Evolutionary conservation across 2,797 vertebrate species (phyloP).

Genomic region (Microctenopoma stevenorrisi): DNA sequence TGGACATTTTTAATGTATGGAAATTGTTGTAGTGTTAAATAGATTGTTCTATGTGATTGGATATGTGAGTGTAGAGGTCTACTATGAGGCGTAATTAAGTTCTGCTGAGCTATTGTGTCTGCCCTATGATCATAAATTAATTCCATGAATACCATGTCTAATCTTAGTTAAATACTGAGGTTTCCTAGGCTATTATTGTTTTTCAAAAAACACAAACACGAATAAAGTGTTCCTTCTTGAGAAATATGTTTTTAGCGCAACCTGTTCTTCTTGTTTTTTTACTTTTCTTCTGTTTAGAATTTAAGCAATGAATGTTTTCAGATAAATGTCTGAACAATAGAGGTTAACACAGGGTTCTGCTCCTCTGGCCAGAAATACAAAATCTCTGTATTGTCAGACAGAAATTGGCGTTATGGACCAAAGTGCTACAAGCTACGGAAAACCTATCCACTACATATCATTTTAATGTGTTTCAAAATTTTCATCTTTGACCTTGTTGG

Average conservation of each 20-base stretch:
- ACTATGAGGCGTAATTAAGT: neutral
- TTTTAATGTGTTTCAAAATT: no score
- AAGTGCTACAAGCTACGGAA: no score
- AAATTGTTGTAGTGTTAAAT: no score
- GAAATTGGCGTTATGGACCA: no score
- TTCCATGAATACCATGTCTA: neutral
- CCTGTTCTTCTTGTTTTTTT: neutral
- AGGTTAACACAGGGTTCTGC: no score
- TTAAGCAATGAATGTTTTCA: neutral
- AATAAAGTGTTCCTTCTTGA: neutral
- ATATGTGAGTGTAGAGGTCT: neutral
- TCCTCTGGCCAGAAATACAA: no score
- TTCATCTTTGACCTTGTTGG: no score
- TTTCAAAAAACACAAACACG: neutral
- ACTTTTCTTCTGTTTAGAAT: constrained; percentile 26
- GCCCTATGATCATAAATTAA: neutral
- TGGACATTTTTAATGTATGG: no score
- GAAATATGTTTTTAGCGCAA: neutral
- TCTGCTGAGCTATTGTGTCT: neutral
- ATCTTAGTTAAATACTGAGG: neutral
- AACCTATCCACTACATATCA: no score
- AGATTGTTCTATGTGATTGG: neutral
- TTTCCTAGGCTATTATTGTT: constrained; percentile 23
- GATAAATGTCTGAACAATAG: neutral
- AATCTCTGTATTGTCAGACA: no score